A percentile compares a stretch with the other conserved stretches of the same genome.
Conservation (phyloP, 2,113 vertebrate genomes). For the Hystrix brachyura region DNA sequence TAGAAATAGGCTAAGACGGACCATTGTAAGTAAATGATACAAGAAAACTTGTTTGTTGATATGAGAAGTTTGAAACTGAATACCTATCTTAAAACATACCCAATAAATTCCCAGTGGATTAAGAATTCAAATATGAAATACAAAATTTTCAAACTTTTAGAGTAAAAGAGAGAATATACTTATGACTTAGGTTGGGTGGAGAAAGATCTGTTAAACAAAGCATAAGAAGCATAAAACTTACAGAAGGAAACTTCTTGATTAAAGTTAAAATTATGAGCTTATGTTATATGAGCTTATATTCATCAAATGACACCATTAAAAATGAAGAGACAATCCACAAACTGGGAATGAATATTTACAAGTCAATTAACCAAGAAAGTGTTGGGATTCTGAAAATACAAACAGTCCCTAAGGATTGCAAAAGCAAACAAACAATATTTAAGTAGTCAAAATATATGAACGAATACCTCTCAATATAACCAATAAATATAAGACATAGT, state of each 20-base stretch:
- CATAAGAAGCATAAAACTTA: background rate
- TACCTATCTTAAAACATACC: background rate
- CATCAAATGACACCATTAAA: conserved; percentile 6
- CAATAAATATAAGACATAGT: background rate
- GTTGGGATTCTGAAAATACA: background rate
- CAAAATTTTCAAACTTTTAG: background rate
- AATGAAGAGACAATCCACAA: background rate
- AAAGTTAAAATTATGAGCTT: conserved; percentile 14
- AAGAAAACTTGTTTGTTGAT: background rate
- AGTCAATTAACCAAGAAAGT: background rate
- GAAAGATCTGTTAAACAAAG: background rate
- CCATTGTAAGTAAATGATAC: background rate
- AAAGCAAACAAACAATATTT: background rate
- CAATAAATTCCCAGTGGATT: background rate
- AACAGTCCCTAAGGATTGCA: background rate
- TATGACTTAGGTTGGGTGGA: background rate
- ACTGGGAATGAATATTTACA: background rate
- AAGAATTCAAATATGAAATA: background rate
- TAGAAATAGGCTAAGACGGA: background rate
- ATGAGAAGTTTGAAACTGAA: background rate
- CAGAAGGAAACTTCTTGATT: background rate
- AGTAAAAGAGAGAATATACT: background rate
- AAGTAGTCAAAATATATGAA: background rate
- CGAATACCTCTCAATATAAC: background rate
- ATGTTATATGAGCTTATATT: background rate